Evolutionary conservation across 2,797 vertebrate genomes (phyloP), one percentile per base, ranked within the genome.

Genomic region (Diplodus sargus): DNA sequence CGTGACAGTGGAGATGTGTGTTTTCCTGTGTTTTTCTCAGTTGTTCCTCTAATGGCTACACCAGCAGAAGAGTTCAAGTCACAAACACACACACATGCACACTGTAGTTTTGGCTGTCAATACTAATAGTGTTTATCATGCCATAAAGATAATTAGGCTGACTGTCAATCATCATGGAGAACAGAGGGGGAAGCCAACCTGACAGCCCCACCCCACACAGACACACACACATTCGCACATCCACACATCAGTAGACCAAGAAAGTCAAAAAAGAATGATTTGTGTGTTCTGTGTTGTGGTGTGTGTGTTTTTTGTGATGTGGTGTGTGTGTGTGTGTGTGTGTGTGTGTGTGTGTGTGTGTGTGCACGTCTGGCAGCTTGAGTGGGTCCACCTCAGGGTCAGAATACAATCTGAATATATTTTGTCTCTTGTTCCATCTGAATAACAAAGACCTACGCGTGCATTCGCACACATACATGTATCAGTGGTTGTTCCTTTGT

Each of bases 341-440:
- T 67, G 61, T 61, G 53, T 63, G 70, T 74, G 69, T 60, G 66
- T 57, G 53, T 42, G 64, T 67, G 63, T 22, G 49, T 52, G 66
- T 12, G 28, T n/a, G 39, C 48, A 28, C 48, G 65, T 72, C 39
- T 84, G 59, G 60, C 71, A 86, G 89, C 83, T 80, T 83, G 79
- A 87, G 72, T 85, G 82, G 69, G 78, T 90, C 86, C 84, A 90
- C 85, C 88, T 90, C 88, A 84, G 85, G 93, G 90, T 94, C 91
- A 92, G 89, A 93, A 93, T 91, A 92, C 90, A 87, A 86, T 92
- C 89, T 90, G 92, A 93, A 93, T 93, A 92, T 85, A 92, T 92
- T 92, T 87, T 77, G 84, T 91, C 75, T 87, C 81, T 84, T 86
- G 91, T 91, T 92, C 89, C 86, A 70, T 87, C 85, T 94, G 93